phyloP scores from a whole-genome alignment of 2,888 invertebrate species.

The Melanostoma scalare region DNA sequence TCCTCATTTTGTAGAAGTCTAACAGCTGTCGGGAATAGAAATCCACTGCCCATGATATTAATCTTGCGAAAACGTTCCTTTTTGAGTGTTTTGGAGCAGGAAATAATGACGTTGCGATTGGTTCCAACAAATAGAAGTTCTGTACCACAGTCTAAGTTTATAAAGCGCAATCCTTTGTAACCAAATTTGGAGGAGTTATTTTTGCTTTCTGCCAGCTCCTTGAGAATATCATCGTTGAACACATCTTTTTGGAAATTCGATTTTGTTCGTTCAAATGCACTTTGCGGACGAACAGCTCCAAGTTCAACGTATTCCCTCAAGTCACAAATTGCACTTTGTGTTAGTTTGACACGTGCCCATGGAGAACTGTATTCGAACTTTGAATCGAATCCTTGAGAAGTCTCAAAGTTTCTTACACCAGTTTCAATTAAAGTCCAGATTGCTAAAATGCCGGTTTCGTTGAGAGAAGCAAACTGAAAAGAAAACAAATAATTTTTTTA shows the following conservation, averaged over 20 bases:
- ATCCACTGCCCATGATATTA: conserved; percentile 78
- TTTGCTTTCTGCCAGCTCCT: conserved; percentile 78
- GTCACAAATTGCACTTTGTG: conserved; percentile 79
- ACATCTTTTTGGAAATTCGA: conserved; percentile 80
- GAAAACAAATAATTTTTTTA: conserved; percentile 5
- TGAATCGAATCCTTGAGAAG: conserved; percentile 6
- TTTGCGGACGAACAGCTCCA: conserved; percentile 75
- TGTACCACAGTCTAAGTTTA: conserved; percentile 78
- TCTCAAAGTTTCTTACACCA: conserved; percentile 44
- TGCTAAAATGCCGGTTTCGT: conserved; percentile 81
- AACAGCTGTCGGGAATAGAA: conserved; percentile 79
- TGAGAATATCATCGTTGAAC: conserved; percentile 79
- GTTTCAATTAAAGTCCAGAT: conserved; percentile 82
- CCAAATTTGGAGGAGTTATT: conserved; percentile 72
- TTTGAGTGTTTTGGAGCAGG: conserved; percentile 79
- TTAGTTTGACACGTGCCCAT: conserved; percentile 80
- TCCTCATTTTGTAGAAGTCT: conserved; percentile 78
- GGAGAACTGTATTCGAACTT: conserved; percentile 79
- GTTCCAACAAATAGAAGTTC: conserved; percentile 80
- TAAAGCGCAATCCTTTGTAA: conserved; percentile 79
- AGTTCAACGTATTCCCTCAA: conserved; percentile 77
- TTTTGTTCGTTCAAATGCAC: conserved; percentile 80
- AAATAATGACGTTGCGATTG: conserved; percentile 80
- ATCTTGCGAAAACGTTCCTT: conserved; percentile 78
- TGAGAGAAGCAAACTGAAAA: conserved; percentile 81